Evolutionary conservation across 2,888 invertebrate species (phyloP).

Genomic region (Willowsia nigromaculata): DNA sequence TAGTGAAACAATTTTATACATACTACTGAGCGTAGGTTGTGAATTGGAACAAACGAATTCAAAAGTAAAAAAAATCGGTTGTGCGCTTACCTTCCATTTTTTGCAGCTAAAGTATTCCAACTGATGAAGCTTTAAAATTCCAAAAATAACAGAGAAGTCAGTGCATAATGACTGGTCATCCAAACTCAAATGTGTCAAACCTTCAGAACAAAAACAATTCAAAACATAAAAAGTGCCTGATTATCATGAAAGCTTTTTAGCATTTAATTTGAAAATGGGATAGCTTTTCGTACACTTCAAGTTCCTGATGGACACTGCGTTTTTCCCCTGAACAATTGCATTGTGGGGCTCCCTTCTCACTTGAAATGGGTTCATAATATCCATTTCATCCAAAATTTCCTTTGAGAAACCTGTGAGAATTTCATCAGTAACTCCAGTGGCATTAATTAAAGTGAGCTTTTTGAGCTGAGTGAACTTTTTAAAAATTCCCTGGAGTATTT

Average conservation of each 20-base stretch:
- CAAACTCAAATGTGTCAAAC: constrained; percentile 61
- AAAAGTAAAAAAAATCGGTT: too few species aligned
- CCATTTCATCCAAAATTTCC: constrained; percentile 64
- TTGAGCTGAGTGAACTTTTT: constrained; percentile 64
- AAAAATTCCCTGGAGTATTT: constrained; percentile 70
- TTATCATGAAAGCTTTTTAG: neutral
- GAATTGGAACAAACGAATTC: too few species aligned
- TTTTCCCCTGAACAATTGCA: neutral
- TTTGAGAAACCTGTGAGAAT: constrained; percentile 69
- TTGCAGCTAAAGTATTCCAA: constrained; percentile 66
- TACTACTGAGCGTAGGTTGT: too few species aligned
- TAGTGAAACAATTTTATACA: neutral
- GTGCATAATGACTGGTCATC: constrained; percentile 69
- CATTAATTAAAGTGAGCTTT: constrained; percentile 60
- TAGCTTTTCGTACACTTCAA: constrained; percentile 53
- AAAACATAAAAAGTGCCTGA: too few species aligned
- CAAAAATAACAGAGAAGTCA: constrained; percentile 69
- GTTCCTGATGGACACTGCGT: constrained; percentile 57
- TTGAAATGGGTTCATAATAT: constrained; percentile 70
- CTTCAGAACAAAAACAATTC: constrained; percentile 22
- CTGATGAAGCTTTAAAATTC: constrained; percentile 56
- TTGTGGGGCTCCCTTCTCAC: neutral
- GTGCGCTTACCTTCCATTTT: constrained; percentile 73
- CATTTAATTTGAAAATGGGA: neutral
- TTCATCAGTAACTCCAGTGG: constrained; percentile 68